Evolutionary conservation across 2,797 vertebrate genomes (phyloP).

Genomic region (Gymnocypris eckloni): DNA sequence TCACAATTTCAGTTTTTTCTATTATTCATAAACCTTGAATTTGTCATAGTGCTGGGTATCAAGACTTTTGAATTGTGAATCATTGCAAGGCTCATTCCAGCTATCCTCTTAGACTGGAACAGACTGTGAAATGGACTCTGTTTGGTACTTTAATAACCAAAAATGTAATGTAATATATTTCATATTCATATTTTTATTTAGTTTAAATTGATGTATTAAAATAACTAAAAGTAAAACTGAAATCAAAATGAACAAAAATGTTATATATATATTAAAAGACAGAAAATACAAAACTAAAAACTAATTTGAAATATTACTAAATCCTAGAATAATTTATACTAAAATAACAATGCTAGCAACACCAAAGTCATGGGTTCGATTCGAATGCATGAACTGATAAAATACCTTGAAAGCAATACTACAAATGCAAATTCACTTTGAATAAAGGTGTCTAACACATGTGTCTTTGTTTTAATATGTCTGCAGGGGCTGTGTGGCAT

Average conservation of each 20-base stretch:
- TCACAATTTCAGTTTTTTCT: neutral
- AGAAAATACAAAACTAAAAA: no score
- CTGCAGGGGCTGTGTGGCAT: slow-evolving; percentile 75
- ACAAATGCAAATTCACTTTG: neutral
- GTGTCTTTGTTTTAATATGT: slow-evolving; percentile 17
- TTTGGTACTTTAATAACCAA: no score
- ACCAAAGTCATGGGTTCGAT: neutral
- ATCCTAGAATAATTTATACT: no score
- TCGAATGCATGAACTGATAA: neutral
- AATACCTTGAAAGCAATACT: neutral
- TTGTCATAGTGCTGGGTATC: neutral
- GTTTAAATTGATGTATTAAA: neutral
- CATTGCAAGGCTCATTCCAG: neutral
- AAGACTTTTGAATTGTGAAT: neutral
- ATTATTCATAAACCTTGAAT: neutral
- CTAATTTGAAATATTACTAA: no score
- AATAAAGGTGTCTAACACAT: neutral
- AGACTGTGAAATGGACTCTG: neutral
- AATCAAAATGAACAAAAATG: no score
- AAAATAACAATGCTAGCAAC: neutral
- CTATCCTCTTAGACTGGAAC: neutral
- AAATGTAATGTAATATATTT: neutral
- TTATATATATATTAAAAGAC: no score
- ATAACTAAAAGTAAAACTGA: neutral
- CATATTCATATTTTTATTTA: neutral